Evolutionary conservation across 2,797 vertebrate species (phyloP), one percentile per base, ranked within the genome.

Genomic region (Bradypodion ventrale): DNA sequence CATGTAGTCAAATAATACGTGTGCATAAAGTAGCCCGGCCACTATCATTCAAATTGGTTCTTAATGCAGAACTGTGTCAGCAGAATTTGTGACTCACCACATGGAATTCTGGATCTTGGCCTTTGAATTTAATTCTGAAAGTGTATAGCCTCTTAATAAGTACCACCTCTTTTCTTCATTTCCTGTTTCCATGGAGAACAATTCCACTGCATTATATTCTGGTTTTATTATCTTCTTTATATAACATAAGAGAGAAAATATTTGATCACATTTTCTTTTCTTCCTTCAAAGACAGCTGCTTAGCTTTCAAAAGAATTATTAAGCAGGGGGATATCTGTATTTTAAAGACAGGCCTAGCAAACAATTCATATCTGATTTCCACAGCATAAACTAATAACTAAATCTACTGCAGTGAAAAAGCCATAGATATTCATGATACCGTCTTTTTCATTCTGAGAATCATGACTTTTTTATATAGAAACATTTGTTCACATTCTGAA

Each of bases 291-390:
- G 16, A 29, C 5, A 44, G 75, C 35, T 70, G 1, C 80, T 80
- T 60, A 40, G 73, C 19, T 60, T 90, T 89, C 76, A 66, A 81
- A 49, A 32, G 84, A 70, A 65, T 79, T 65, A 78, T 84, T 89
- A 72, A 44, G 60, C 19, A 65, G 21, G 29, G 13, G 2, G 15
- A 16, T 88, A 80, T 89, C 49, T 82, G 46, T 80, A 65, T 80
- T 83, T 73, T 10, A 83, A 88, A 77, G 74, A 65, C 70, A 86
- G 13, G 19, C 25, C 37, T 72, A 70, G 37, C 32, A 49, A 84
- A 77, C 62, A 82, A 27, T 37, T 32, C 56, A 44, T 66, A 77
- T 77, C 79, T 82, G 66, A 73, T 86, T 87, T 87, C 77, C 88
- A 81, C 87, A 70, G 81, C 8, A 2, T 84, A 83, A 83, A 74